Conservation (phyloP, 2,888 invertebrate genomes). For the Acheta domesticus region DNA sequence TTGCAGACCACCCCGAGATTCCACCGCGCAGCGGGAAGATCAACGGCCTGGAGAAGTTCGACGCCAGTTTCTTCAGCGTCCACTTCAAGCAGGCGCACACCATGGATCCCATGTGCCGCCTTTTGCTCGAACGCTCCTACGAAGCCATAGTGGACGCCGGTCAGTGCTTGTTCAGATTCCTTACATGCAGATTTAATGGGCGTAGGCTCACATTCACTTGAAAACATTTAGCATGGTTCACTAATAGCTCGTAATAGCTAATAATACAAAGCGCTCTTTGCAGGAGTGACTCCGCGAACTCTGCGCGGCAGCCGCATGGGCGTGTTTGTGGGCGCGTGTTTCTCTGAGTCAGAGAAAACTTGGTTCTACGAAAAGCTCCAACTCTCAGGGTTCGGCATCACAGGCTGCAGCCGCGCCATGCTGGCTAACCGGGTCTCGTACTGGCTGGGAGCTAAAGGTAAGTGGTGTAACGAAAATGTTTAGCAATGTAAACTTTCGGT, state of each 20-base stretch:
- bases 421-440: conserved; percentile 87
- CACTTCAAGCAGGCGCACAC: conserved; percentile 71
- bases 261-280: no score
- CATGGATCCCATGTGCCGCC: conserved; percentile 75
- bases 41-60: conserved; percentile 66
- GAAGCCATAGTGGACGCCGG: conserved; percentile 75
- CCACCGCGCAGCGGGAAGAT: conserved; percentile 72
- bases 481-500: no score
- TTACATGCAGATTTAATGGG: no score
- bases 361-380: conserved; percentile 59
- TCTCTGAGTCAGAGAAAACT: conserved; percentile 65
- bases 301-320: no score
- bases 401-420: conserved; percentile 86
- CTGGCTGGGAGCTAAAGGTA: conserved; percentile 75
- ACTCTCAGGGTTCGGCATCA: conserved; percentile 61
- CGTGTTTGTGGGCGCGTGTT: background rate
- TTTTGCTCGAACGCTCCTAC: conserved; percentile 72
- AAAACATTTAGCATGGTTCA: no score
- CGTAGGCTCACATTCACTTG: no score
- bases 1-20: conserved; percentile 60
- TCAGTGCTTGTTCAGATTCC: conserved; percentile 24
- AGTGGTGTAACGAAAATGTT: conserved; percentile 18
- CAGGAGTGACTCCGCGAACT: no score
- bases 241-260: no score
- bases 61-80: conserved; percentile 72